Conservation (phyloP, 2,113 vertebrate species). For the Manacus vitellinus region DNA sequence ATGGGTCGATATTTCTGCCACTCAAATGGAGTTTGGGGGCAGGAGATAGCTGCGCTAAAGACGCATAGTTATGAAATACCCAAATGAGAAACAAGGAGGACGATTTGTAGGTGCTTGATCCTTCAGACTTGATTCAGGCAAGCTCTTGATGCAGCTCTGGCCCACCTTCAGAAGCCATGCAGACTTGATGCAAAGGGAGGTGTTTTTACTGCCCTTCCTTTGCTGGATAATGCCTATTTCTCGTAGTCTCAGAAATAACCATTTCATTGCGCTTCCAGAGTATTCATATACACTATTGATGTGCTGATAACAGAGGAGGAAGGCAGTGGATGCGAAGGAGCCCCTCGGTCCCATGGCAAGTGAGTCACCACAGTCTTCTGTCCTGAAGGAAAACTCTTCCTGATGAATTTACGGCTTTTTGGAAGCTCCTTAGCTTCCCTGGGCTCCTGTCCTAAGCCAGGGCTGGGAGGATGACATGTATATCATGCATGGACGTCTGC, state of each 20-base stretch:
- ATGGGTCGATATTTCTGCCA: not conserved
- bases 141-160: rapidly evolving
- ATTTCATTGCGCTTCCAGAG: not conserved
- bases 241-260: not conserved
- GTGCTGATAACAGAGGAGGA: not conserved
- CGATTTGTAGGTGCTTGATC: not conserved
- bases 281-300: not conserved
- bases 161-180: not conserved
- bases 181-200: not conserved
- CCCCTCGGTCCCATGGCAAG: not conserved
- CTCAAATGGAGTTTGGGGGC: not conserved
- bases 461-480: not conserved
- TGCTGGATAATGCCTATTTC: not conserved
- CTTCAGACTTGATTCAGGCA: not conserved
- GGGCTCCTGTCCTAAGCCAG: not conserved
- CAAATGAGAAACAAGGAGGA: not conserved
- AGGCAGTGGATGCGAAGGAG: not conserved
- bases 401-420: not conserved
- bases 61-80: not conserved
- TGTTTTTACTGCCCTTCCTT: not conserved
- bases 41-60: not conserved
- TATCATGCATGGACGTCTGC: rapidly evolving
- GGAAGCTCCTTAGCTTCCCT: not conserved
- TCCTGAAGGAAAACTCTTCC: not conserved
- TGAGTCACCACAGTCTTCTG: not conserved